Evolutionary conservation across 2,888 invertebrate genomes (phyloP).

Genomic region (Pristionchus entomophagus): DNA sequence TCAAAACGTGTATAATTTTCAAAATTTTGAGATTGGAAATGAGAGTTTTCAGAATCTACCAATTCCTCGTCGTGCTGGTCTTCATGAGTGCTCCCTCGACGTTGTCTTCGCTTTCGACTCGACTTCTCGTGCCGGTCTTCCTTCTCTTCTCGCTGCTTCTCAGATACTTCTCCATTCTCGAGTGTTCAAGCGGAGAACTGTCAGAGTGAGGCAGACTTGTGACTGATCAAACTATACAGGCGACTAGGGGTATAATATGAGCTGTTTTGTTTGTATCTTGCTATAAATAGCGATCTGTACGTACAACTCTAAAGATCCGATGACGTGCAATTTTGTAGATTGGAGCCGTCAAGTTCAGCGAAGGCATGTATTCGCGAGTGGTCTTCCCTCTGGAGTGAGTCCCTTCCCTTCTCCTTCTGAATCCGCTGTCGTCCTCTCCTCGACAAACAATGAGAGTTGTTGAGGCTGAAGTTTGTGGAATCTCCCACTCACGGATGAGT

Average conservation of each 20-base stretch:
- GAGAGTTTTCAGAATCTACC: conserved; percentile 3
- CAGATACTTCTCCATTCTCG: conserved; percentile 1
- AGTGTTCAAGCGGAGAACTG: conserved; percentile 11
- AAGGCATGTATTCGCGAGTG: background rate
- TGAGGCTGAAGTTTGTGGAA: background rate
- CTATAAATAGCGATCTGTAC: too few species aligned
- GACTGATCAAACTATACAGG: background rate
- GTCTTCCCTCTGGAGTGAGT: conserved; percentile 45
- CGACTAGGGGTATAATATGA: background rate
- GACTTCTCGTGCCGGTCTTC: conserved; percentile 3
- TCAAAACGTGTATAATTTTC: too few species aligned
- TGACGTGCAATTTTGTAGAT: conserved; percentile 3
- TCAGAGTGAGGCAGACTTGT: background rate
- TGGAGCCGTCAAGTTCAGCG: conserved; percentile 30
- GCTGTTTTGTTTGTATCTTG: background rate
- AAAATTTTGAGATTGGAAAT: too few species aligned
- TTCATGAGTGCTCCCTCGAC: background rate
- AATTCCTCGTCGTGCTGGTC: background rate
- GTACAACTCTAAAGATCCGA: too few species aligned
- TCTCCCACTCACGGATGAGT: background rate
- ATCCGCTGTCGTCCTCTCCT: background rate
- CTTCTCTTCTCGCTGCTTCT: background rate
- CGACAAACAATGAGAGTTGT: background rate
- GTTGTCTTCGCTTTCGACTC: conserved; percentile 40
- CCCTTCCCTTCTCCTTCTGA: background rate